A percentile compares a stretch with the other conserved stretches of the same genome.
These are phyloP conservation scores for Corythaeola cristata DNA, from an alignment of 2,113 vertebrate genomes.

Conservation along the genomic window DNA sequence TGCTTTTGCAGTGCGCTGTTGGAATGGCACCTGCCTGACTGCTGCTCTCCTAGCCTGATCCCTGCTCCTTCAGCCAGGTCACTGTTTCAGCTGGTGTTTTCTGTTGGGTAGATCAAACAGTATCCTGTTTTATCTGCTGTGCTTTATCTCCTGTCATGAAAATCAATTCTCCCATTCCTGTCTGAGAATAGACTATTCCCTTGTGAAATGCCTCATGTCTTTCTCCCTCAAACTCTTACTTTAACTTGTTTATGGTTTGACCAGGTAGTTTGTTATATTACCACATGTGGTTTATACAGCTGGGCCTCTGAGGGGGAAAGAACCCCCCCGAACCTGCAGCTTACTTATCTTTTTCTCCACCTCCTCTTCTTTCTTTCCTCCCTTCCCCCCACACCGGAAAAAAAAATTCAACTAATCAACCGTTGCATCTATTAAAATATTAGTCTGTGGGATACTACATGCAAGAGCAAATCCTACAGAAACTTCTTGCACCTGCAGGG, in stretches of 20 bases:
- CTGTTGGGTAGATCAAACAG: slow-evolving; percentile 18
- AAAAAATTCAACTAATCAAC: slow-evolving; percentile 9
- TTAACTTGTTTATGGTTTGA: slow-evolving; percentile 13
- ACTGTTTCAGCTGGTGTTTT: not conserved
- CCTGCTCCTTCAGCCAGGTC: not conserved
- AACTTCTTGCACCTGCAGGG: slow-evolving; percentile 58
- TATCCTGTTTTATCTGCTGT: not conserved
- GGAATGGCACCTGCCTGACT: not conserved
- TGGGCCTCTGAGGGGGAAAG: not conserved
- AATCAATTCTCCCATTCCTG: slow-evolving; percentile 25
- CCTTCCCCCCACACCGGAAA: not conserved
- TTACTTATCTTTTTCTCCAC: not conserved
- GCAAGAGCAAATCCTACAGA: slow-evolving; percentile 51
- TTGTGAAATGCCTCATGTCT: slow-evolving; percentile 19
- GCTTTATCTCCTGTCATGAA: slow-evolving; percentile 39
- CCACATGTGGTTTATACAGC: not conserved
- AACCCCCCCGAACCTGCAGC: not conserved
- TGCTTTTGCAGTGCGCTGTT: not conserved
- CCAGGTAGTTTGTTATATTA: not conserved
- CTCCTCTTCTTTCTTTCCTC: not conserved
- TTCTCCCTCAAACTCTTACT: slow-evolving; percentile 30
- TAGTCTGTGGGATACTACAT: slow-evolving; percentile 33
- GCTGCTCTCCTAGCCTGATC: not conserved
- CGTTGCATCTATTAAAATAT: slow-evolving; percentile 19
- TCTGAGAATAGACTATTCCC: slow-evolving; percentile 34